phyloP scores from a whole-genome alignment of 2,888 invertebrate genomes.

The Sisyra terminalis region DNA sequence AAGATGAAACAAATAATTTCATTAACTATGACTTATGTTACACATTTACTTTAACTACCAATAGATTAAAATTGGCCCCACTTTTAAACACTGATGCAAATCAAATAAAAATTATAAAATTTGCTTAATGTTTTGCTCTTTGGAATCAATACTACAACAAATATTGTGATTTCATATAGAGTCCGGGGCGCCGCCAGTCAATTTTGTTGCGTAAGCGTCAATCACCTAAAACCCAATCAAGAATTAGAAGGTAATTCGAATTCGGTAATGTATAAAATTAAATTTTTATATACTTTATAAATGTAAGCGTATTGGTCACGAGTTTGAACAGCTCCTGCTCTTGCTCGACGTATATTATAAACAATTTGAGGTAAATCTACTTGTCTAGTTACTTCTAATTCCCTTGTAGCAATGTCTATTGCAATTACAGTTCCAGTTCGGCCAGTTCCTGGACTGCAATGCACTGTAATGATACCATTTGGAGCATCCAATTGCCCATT shows the following conservation, averaged over 20 bases:
- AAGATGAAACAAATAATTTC: too few species aligned
- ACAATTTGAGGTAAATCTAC: constrained; percentile 81
- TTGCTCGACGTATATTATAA: constrained; percentile 65
- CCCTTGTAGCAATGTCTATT: constrained; percentile 73
- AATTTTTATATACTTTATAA: constrained; percentile 50
- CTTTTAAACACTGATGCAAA: too few species aligned
- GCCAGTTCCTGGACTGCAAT: constrained; percentile 84
- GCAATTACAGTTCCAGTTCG: constrained; percentile 75
- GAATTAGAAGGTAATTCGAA: neutral
- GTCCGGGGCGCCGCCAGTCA: constrained; percentile 55
- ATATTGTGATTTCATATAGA: constrained; percentile 24
- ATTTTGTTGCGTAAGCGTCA: constrained; percentile 67
- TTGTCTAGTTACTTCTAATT: constrained; percentile 61
- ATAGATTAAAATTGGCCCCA: too few species aligned
- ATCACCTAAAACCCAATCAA: constrained; percentile 43
- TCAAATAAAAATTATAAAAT: too few species aligned
- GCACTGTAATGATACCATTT: constrained; percentile 44
- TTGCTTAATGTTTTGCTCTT: too few species aligned
- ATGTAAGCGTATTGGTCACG: constrained; percentile 85
- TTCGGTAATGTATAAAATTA: constrained; percentile 4
- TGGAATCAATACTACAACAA: too few species aligned
- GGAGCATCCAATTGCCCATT: too few species aligned
- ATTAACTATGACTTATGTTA: too few species aligned
- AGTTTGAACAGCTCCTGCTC: constrained; percentile 81
- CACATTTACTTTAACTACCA: too few species aligned